Evolutionary conservation across 2,797 vertebrate genomes (phyloP).

Genomic region (Cossypha niveicapilla): DNA sequence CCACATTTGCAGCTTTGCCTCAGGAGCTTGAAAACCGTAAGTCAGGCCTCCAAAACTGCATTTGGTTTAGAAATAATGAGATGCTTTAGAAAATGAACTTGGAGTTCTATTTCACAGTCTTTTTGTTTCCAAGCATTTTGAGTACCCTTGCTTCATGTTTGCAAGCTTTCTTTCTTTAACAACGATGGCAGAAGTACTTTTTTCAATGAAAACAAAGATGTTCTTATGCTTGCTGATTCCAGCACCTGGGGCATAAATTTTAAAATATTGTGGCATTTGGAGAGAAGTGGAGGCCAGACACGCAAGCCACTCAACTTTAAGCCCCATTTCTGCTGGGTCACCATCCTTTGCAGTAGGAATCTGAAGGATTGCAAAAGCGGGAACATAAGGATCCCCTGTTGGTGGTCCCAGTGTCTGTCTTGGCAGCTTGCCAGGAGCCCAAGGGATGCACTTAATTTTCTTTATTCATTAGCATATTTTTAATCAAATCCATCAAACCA

Average conservation of each 20-base stretch:
- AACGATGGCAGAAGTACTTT: conserved; percentile 21
- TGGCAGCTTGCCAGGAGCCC: conserved; percentile 58
- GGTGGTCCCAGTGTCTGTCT: conserved; percentile 53
- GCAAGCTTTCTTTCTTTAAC: conserved; percentile 11
- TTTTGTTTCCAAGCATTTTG: conserved; percentile 55
- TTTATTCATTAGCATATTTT: conserved; percentile 68
- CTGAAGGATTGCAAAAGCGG: conserved; percentile 21
- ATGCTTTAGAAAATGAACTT: conserved; percentile 59
- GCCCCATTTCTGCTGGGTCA: background rate
- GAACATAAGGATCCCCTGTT: conserved; percentile 58
- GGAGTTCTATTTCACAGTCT: conserved; percentile 31
- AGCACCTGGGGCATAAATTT: conserved; percentile 43
- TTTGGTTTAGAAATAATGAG: conserved; percentile 59
- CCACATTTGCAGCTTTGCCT: conserved; percentile 51
- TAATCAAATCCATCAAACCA: conserved; percentile 69
- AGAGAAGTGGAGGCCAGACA: background rate
- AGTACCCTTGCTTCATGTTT: conserved; percentile 41
- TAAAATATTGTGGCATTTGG: conserved; percentile 39
- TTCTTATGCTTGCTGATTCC: conserved; percentile 24
- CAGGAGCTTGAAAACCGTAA: conserved; percentile 47
- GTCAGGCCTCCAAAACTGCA: conserved; percentile 35
- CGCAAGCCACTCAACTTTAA: background rate
- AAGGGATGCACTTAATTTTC: conserved; percentile 68
- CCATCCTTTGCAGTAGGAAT: background rate
- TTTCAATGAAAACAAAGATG: conserved; percentile 28